Base-by-base conservation (phyloP, 30 jellyfish, hydroid and myxozoan genomes). In the Aurelia coerulea region DNA sequence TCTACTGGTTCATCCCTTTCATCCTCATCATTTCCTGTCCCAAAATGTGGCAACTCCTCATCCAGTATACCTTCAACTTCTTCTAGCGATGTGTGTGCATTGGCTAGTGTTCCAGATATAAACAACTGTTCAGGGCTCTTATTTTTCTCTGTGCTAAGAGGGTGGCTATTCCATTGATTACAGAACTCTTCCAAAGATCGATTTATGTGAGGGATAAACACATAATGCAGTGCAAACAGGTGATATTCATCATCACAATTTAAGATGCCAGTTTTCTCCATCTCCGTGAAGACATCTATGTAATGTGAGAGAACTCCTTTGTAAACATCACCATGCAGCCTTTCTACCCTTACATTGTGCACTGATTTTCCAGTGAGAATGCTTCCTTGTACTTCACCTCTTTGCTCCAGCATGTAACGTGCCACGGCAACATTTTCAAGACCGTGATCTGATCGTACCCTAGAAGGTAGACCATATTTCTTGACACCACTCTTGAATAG, bases 381-480 rank as follows among this genome's bases (percentile, higher is more conserved):
- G 82, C 94, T 85, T 16, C 82, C 89, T 8, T 90, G 80, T 37
- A 73, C 69, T 18, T 19, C 64, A 33, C 94, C 89, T 39, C 89
- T 62, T 51, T 63, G 53, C 42, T 18, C 60, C 72, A 62, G n/a
- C 95, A 86, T 86, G 78, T 52, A 77, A 18, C 85, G 63, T 31
- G 84, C 77, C 29, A 86, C 95, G 2, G 35, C 91, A 16, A 86
- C 90, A 74, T 86, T 86, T 56, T 86, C 95, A 35, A 68, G 50
- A 3, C 95, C 90, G 50, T 74, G 88, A 42, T 86, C 95, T n/a
- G 84, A 56, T 49, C 90, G 29, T n/a, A 86, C 95, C 31, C 95
- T 60, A 18, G 91, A 74, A 23, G 90, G 95, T 8, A 75, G 65
- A 65, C 91, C 95, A 68, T 75, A 51, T 16, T 37, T 77, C 18